Evolutionary conservation across 2,113 vertebrate species (phyloP).

Genomic region (Arvicanthis niloticus): DNA sequence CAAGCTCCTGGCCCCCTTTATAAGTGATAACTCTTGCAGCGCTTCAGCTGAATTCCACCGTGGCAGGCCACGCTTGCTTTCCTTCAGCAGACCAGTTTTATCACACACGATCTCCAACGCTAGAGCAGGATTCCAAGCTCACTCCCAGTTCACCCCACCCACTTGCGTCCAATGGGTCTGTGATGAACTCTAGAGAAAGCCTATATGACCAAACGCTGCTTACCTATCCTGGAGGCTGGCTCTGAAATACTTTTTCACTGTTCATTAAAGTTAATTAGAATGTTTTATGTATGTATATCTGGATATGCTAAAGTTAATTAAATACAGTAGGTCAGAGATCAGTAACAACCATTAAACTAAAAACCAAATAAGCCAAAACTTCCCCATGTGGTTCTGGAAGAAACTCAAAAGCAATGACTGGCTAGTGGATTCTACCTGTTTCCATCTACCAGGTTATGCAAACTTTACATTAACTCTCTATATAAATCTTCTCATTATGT

Average conservation of each 20-base stretch:
- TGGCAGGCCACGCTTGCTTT: background rate
- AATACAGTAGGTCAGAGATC: conserved; percentile 2
- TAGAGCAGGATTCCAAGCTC: background rate
- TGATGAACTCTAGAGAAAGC: background rate
- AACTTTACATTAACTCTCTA: background rate
- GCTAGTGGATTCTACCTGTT: background rate
- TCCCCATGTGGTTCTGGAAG: conserved; percentile 12
- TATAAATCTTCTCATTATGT: background rate
- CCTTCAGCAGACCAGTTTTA: background rate
- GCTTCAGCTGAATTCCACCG: background rate
- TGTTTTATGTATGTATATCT: background rate
- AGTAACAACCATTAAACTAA: background rate
- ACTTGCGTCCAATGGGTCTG: no score
- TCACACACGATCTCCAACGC: background rate
- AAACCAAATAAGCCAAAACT: background rate
- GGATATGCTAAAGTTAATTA: background rate
- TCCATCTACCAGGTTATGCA: background rate
- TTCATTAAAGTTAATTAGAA: background rate
- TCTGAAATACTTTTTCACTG: background rate
- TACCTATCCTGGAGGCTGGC: background rate
- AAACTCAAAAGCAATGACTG: background rate
- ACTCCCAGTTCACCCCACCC: background rate
- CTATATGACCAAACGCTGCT: accelerated
- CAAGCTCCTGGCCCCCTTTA: no score
- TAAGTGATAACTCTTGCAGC: background rate